These are phyloP conservation scores for Lasiurus borealis DNA, from an alignment of 2,113 vertebrate species.

Conservation along the genomic window DNA sequence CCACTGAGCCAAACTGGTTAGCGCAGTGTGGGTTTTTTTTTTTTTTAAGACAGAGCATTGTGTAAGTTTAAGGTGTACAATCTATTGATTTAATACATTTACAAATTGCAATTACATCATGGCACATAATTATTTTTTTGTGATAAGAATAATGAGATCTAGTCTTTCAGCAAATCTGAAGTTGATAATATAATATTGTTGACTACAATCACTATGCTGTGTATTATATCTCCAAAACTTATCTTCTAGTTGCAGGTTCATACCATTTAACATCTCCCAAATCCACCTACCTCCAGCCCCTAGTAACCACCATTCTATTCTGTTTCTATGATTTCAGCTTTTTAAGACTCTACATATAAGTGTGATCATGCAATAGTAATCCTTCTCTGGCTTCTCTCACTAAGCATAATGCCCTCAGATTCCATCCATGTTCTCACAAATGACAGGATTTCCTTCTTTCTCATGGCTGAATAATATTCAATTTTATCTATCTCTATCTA, in stretches of 20 bases:
- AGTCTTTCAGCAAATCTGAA: not conserved
- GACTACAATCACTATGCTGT: not conserved
- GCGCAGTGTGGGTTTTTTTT: not conserved
- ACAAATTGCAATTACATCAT: not conserved
- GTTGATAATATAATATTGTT: not conserved
- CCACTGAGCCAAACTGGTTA: too few relatives aligned
- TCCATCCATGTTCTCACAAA: not conserved
- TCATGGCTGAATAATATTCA: not conserved
- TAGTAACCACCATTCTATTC: not conserved
- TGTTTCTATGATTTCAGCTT: not conserved
- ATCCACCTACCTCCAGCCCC: not conserved
- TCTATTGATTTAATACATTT: not conserved
- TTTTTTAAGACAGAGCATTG: not conserved
- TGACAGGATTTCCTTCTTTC: not conserved
- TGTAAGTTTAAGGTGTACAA: not conserved
- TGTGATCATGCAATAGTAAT: not conserved
- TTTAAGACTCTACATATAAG: not conserved
- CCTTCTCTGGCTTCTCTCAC: not conserved
- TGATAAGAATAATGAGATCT: not conserved
- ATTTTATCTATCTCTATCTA: not conserved
- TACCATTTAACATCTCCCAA: not conserved
- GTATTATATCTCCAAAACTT: not conserved
- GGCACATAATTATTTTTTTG: not conserved
- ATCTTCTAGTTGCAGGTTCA: not conserved
- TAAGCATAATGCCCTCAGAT: not conserved